Base-by-base conservation (phyloP, 2,797 vertebrate species). In the Chelon auratus region DNA sequence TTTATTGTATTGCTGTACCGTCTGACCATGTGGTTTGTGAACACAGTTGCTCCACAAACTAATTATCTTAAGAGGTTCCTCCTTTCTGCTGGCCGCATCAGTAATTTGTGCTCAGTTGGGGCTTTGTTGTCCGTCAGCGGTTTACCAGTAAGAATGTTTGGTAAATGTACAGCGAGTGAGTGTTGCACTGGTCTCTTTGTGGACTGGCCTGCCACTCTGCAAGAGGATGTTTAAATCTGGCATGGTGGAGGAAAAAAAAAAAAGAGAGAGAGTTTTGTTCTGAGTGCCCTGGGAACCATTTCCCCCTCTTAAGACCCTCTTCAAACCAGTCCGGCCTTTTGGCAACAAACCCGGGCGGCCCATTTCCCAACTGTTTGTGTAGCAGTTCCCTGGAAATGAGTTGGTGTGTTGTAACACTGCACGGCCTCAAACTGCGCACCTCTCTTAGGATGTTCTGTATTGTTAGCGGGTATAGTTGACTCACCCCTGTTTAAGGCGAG, bases 261-360 rank as follows among this genome's bases (percentile, higher is more conserved):
- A 68, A 84, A 83, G 68, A 78, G 68, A 66, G 73, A 63, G 77
- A 40, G 78, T 87, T 82, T 90, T 91, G 84, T 90, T 90, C 84
- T 87, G 56, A 43, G 75, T 84, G 70, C 77, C 90, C 89, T 94
- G 93, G 92, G 93, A 94, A 93, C 83, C 40, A 7, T 59, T 58
- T 51, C 69, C 63, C 61, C 64, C 74, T 67, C 72, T 78, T 66
- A 62, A 84, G 78, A 83, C 83, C 60, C 69, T 78, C 72, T 72
- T 83, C 78, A 72, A 90, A 73, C 78, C 82, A 81, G 82, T 87
- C 69, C 78, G 81, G 62, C 68, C 81, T 87, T 80, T 87, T 93
- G 92, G 91, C 92, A 90, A 15, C 30, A 0, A 5, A 80, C 69
- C 47, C 87, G 9, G 53, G 66, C 50, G 83, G 68, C 79, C 73